phyloP scores from a whole-genome alignment of 2,113 vertebrate genomes.

The Seriola aureovittata region DNA sequence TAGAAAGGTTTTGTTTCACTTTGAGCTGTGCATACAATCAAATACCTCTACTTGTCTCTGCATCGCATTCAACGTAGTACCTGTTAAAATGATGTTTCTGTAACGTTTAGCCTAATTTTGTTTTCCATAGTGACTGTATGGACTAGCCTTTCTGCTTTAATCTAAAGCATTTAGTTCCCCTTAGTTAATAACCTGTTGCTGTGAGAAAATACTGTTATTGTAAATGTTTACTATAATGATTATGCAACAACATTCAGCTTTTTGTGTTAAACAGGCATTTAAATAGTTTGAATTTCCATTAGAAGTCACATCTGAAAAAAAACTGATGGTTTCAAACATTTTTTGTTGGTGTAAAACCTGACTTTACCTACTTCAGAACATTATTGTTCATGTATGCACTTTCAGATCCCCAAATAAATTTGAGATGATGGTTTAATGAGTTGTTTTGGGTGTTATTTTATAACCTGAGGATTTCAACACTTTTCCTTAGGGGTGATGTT shows the following conservation, averaged over 20 bases:
- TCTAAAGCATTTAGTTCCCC: constrained; percentile 44
- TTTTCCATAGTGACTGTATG: constrained; percentile 40
- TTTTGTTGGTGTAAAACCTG: constrained; percentile 60
- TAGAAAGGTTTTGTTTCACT: constrained; percentile 31
- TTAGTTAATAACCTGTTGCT: constrained; percentile 41
- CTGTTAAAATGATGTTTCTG: constrained; percentile 49
- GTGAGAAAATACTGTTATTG: constrained; percentile 58
- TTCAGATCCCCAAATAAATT: constrained; percentile 75
- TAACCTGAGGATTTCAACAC: neutral
- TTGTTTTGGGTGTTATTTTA: constrained; percentile 29
- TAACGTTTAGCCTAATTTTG: constrained; percentile 34
- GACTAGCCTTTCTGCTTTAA: constrained; percentile 40
- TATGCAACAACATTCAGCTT: constrained; percentile 63
- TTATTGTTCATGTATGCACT: constrained; percentile 72
- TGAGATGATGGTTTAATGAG: constrained; percentile 40
- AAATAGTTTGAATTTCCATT: constrained; percentile 51
- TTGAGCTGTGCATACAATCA: constrained; percentile 50
- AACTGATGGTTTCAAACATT: constrained; percentile 32
- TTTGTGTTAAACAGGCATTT: constrained; percentile 37
- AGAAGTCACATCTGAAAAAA: constrained; percentile 46
- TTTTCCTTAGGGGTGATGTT: neutral
- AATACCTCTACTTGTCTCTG: constrained; percentile 65
- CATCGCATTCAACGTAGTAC: constrained; percentile 18
- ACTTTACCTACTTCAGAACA: constrained; percentile 61
- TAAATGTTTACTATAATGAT: constrained; percentile 67